A percentile compares a stretch with the other conserved stretches of the same genome.
These are phyloP conservation scores for Cybosia mesomella DNA, from an alignment of 2,888 invertebrate species.

Conservation along the genomic window DNA sequence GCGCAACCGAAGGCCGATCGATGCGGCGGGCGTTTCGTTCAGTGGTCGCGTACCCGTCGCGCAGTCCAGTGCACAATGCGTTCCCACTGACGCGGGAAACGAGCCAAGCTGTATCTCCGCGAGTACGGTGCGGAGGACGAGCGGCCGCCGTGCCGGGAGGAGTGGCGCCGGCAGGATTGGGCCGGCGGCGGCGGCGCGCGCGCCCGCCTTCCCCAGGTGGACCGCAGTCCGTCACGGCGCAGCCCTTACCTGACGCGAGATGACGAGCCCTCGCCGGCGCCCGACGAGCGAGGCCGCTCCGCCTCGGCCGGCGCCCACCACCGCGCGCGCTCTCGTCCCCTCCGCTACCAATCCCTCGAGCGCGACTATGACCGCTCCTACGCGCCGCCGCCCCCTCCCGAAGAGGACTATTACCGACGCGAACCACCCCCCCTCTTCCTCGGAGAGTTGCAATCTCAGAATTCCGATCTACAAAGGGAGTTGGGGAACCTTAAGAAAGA, in stretches of 20 bases:
- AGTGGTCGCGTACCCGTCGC: conserved; percentile 85
- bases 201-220: conserved; percentile 93
- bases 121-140: conserved; percentile 86
- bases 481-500: conserved; percentile 96
- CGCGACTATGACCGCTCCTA: conserved; percentile 95
- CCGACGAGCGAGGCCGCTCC: conserved; percentile 93
- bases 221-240: conserved; percentile 95
- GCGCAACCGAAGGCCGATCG: conserved; percentile 75
- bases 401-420: conserved; percentile 87
- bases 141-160: conserved; percentile 84
- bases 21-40: conserved; percentile 73
- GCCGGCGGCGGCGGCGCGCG: conserved; percentile 80
- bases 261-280: conserved; percentile 93
- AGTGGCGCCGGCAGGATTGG: conserved; percentile 85
- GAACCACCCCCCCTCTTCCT: conserved; percentile 90
- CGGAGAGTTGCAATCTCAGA: conserved; percentile 96
- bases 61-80: conserved; percentile 79
- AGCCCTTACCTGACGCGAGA: conserved; percentile 92
- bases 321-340: conserved; percentile 93
- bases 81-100: conserved; percentile 82
- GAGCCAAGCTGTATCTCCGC: conserved; percentile 86
- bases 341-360: conserved; percentile 91
- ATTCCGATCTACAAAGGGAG: conserved; percentile 97
- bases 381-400: conserved; percentile 94
- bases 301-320: conserved; percentile 91